A percentile compares a stretch with the other conserved stretches of the same genome.
phyloP scores from a whole-genome alignment of 2,888 invertebrate species.

The Fabriciana adippe region DNA sequence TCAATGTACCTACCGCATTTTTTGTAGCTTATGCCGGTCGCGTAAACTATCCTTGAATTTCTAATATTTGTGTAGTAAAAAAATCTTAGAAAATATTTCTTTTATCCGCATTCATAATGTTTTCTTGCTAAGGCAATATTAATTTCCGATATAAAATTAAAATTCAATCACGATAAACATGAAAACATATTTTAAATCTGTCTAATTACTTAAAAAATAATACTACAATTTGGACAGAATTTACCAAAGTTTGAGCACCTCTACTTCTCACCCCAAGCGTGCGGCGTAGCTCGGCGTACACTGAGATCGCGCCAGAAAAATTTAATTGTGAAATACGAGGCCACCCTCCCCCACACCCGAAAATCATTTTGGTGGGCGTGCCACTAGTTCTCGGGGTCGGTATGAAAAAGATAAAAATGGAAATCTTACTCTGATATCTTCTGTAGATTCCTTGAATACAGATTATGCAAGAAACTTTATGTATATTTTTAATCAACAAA shows the following conservation, averaged over 20 bases:
- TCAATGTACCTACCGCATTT: no score
- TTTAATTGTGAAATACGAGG: conserved; percentile 78
- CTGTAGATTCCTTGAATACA: conserved; percentile 3
- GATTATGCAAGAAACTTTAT: neutral
- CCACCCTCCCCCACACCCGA: conserved; percentile 47
- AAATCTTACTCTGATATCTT: conserved; percentile 20
- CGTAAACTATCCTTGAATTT: no score
- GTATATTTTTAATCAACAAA: neutral
- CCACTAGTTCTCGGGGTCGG: conserved; percentile 40
- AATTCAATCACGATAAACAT: no score
- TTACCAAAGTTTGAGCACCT: conserved; percentile 53
- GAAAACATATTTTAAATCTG: no score
- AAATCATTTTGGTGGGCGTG: conserved; percentile 46
- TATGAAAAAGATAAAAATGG: conserved; percentile 36
- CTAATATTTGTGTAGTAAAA: no score
- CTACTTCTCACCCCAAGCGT: conserved; percentile 56
- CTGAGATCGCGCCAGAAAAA: conserved; percentile 76
- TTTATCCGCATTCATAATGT: no score
- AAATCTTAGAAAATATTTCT: no score
- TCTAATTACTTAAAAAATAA: neutral
- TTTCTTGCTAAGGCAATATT: no score
- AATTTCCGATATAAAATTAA: no score
- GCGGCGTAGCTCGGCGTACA: conserved; percentile 68
- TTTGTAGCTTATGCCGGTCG: no score
- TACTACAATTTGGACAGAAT: neutral